These are phyloP conservation scores for Mythimna lalbum DNA, from an alignment of 2,888 invertebrate genomes.

Conservation along the genomic window DNA sequence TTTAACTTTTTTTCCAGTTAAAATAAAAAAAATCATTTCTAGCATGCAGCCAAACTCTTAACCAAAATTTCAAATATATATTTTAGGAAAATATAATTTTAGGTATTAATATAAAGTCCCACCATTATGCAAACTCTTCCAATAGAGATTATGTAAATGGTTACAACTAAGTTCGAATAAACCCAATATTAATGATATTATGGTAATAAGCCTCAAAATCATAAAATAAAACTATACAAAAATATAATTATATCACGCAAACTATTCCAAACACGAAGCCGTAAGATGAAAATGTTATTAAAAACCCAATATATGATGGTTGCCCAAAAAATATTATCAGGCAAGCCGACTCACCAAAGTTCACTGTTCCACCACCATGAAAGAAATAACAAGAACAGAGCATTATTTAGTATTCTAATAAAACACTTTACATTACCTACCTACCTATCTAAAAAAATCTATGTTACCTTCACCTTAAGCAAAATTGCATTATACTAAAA, in stretches of 20 bases:
- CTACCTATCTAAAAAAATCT: conserved; percentile 9
- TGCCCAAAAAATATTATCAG: conserved; percentile 73
- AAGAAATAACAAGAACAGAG: conserved; percentile 78
- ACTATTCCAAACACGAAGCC: conserved; percentile 36
- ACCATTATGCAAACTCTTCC: conserved; percentile 17
- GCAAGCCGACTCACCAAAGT: conserved; percentile 84
- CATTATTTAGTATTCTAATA: conserved; percentile 34
- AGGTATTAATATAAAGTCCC: not conserved
- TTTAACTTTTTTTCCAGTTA: not conserved
- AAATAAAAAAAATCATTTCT: not conserved
- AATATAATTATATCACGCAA: conserved; percentile 32
- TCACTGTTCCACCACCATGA: conserved; percentile 88
- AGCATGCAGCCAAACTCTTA: conserved; percentile 19
- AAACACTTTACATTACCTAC: conserved; percentile 15
- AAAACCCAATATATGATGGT: conserved; percentile 65
- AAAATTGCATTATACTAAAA: not conserved
- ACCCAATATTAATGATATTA: conserved; percentile 24
- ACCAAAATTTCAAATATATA: not conserved
- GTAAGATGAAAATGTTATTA: conserved; percentile 54
- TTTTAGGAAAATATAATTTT: not conserved
- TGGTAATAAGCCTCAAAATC: conserved; percentile 16
- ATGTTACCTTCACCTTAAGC: conserved; percentile 34
- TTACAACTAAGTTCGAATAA: not conserved
- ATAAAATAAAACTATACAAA: conserved; percentile 7
- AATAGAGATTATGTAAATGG: not conserved